Percentiles rank a stretch among this genome's conserved stretches.
Evolutionary conservation across 2,113 vertebrate genomes (phyloP).

Genomic region (Phyllopteryx taeniolatus): DNA sequence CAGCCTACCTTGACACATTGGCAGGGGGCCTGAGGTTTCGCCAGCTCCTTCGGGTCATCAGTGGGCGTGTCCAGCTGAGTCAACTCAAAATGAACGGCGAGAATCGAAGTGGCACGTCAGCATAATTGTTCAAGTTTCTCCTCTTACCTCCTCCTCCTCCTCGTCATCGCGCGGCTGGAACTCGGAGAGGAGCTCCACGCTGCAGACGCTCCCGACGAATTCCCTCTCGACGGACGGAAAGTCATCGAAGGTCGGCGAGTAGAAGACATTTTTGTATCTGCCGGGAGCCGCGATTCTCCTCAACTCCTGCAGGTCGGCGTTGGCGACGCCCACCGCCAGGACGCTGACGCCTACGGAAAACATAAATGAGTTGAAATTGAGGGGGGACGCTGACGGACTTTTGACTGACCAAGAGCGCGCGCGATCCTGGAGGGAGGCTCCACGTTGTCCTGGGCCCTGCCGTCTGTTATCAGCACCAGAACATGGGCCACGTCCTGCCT

Average conservation of each 20-base stretch:
- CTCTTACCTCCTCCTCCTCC: constrained; percentile 64
- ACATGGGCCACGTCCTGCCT: constrained; percentile 74
- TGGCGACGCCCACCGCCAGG: constrained; percentile 79
- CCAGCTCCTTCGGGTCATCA: constrained; percentile 58
- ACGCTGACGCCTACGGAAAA: constrained; percentile 76
- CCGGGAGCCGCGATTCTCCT: constrained; percentile 73
- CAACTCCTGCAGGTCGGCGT: constrained; percentile 79
- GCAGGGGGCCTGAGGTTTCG: constrained; percentile 64
- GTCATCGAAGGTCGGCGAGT: constrained; percentile 76
- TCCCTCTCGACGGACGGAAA: constrained; percentile 80
- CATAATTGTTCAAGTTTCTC: not conserved
- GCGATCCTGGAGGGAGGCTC: constrained; percentile 77
- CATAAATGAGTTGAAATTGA: not conserved
- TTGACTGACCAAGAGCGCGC: constrained; percentile 74
- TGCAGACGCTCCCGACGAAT: constrained; percentile 78
- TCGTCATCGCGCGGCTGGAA: constrained; percentile 52
- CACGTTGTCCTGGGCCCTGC: constrained; percentile 84
- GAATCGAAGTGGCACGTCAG: not conserved
- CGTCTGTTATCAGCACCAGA: constrained; percentile 84
- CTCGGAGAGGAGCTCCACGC: constrained; percentile 65
- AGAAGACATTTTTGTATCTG: constrained; percentile 80
- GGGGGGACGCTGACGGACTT: not conserved
- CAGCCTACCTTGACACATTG: constrained; percentile 67
- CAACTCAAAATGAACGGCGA: constrained; percentile 36
- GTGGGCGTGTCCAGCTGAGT: constrained; percentile 70